Base-by-base conservation (phyloP, 2,888 invertebrate genomes). In the Dendrolimus pini region DNA sequence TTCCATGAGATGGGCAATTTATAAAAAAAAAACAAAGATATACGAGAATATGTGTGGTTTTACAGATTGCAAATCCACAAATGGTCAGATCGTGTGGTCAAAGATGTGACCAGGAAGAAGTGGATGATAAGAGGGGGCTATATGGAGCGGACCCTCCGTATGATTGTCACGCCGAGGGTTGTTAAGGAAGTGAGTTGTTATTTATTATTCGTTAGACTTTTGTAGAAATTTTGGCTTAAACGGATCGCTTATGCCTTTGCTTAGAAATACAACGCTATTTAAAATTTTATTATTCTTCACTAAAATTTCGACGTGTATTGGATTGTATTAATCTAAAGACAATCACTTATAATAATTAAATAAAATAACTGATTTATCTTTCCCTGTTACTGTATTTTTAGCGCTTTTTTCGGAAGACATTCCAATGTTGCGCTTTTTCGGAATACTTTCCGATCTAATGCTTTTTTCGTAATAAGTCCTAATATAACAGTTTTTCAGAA, bases 161-260 rank as follows among this genome's bases (percentile, higher is more conserved):
- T 98, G 94, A 93, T 98, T 74, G 97, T 99, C 41, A 99, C 99
- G 0, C 98, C 98, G 0, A 92, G 94, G 57, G 99, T 99, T 0
- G 94, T 95, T 7, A 92, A 93, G 65, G 99, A 99, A 92, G 98
- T 95, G 18, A 60, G 67, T 53, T 12, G 56, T 53, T 53, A n/a
- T 9, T 42, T 30, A 54, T 14, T 52, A 18, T 56, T 41, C 14
- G 30, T 30, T 30, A 30, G 30, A 6, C 6, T 6, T 30, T 30
- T 30, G 54, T 18, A 54, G 12, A 54, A 18, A 41, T n/a, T 30
- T 30, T 30, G 30, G 18, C 3, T 2, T 2, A 18, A 18, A 30
- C 30, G 30, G 30, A 30, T 30, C 30, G 30, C 30, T 30, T 30
- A 18, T 18, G 18, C 2, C 18, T 30, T 30, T 30, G 30, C 6